Evolutionary conservation across 2,888 invertebrate genomes (phyloP).

Genomic region (Chironomus riparius): DNA sequence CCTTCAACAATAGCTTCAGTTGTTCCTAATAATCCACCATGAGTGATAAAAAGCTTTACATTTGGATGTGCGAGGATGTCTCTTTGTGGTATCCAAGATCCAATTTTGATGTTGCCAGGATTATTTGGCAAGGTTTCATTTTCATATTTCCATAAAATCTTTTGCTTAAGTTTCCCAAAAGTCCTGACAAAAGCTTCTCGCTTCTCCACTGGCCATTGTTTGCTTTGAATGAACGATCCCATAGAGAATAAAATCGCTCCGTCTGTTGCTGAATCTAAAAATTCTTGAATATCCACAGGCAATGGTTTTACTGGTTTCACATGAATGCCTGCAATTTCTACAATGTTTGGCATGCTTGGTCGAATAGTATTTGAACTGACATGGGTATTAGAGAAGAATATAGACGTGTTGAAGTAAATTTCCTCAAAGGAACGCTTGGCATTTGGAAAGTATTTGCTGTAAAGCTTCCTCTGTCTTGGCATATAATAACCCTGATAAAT

Average conservation of each 20-base stretch:
- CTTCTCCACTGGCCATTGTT: constrained; percentile 8
- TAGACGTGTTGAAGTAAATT: not conserved
- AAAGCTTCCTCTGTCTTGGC: not conserved
- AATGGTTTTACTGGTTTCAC: not conserved
- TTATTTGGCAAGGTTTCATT: constrained; percentile 35
- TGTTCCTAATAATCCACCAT: constrained; percentile 45
- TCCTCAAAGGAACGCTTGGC: not conserved
- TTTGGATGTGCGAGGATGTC: constrained; percentile 44
- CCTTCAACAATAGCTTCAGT: constrained; percentile 46
- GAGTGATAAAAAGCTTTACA: constrained; percentile 43
- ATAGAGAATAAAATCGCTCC: constrained; percentile 38
- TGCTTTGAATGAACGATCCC: constrained; percentile 31
- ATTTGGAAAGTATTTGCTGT: not conserved
- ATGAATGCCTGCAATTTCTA: constrained; percentile 29
- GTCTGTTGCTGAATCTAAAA: constrained; percentile 35
- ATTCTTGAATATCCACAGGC: constrained; percentile 32
- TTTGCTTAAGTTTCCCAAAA: constrained; percentile 30
- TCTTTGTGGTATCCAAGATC: constrained; percentile 45
- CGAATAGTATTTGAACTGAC: constrained; percentile 23
- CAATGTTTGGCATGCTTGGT: constrained; percentile 29
- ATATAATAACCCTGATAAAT: not conserved
- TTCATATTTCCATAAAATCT: constrained; percentile 44
- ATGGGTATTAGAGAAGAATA: constrained; percentile 22
- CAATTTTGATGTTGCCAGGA: constrained; percentile 38
- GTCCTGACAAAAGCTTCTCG: constrained; percentile 16